phyloP scores from a whole-genome alignment of 1,140 invertebrate species.

The Drosophila cardini region DNA sequence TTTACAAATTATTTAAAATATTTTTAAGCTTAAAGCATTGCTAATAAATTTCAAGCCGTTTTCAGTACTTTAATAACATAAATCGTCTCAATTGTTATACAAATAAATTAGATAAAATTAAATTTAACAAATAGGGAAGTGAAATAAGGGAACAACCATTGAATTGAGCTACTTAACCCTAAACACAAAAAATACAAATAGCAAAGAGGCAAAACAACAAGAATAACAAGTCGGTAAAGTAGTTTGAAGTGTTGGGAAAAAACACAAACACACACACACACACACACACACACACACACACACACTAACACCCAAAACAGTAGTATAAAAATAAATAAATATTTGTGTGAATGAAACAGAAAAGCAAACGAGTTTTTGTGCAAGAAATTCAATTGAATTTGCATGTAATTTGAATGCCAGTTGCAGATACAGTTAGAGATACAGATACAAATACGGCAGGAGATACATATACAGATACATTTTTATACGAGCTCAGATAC shows the following conservation, averaged over 20 bases:
- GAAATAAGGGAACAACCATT: conserved; percentile 21
- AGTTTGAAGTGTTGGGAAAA: conserved; percentile 63
- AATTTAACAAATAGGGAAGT: conserved; percentile 1
- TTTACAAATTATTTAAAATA: no score
- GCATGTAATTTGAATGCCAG: conserved; percentile 62
- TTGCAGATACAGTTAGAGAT: conserved; percentile 20
- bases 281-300: background rate
- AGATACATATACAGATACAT: no score
- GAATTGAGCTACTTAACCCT: conserved; percentile 54
- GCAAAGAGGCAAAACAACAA: conserved; percentile 31
- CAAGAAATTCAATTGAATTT: conserved; percentile 74
- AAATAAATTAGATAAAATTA: conserved; percentile 15
- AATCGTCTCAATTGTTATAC: background rate
- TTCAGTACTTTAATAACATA: background rate
- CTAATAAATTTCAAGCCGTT: no score
- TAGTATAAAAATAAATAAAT: conserved; percentile 56
- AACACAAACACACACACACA: background rate
- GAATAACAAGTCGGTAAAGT: conserved; percentile 53
- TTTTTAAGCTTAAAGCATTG: no score
- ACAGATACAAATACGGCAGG: conserved; percentile 20
- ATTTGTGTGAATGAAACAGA: conserved; percentile 44
- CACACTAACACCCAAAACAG: no score
- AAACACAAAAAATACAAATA: conserved; percentile 51
- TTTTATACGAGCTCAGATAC: no score
- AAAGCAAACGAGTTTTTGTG: conserved; percentile 68